A percentile compares a stretch with the other conserved stretches of the same genome.
These are phyloP conservation scores for Drosophila orena DNA, from an alignment of 1,140 invertebrate species.

Conservation along the genomic window DNA sequence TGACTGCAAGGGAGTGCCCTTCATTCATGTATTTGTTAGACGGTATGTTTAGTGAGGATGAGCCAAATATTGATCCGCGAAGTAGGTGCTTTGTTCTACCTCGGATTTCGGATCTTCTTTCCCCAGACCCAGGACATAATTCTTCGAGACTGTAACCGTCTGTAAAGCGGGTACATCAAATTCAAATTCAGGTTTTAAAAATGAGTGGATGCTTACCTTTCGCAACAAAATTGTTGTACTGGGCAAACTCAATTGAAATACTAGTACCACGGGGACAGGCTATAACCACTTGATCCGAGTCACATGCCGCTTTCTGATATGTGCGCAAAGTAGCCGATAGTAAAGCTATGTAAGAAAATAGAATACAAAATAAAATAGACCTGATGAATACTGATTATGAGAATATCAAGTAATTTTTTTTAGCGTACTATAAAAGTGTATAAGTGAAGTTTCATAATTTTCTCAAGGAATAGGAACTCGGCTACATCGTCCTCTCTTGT, in stretches of 20 bases:
- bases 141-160: constrained; percentile 82
- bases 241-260: constrained; percentile 92
- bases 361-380: not conserved
- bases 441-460: not conserved
- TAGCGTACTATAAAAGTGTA: not conserved
- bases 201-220: constrained; percentile 64
- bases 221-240: constrained; percentile 85
- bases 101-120: constrained; percentile 48
- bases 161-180: constrained; percentile 4
- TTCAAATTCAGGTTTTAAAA: not conserved
- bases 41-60: constrained; percentile 53
- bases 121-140: constrained; percentile 63
- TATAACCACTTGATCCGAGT: constrained; percentile 93
- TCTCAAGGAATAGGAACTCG: no score
- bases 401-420: no score
- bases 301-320: constrained; percentile 94
- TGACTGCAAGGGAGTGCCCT: constrained; percentile 27
- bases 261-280: constrained; percentile 94
- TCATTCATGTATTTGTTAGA: constrained; percentile 61
- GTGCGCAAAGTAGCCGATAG: constrained; percentile 94
- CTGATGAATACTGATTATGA: no score
- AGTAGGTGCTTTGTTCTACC: constrained; percentile 71
- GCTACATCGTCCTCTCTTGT: no score
- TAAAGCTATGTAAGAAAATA: constrained; percentile 87
- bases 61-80: constrained; percentile 76